Evolutionary conservation across 2,888 invertebrate species (phyloP).

Genomic region (Galerucella nymphaeae): DNA sequence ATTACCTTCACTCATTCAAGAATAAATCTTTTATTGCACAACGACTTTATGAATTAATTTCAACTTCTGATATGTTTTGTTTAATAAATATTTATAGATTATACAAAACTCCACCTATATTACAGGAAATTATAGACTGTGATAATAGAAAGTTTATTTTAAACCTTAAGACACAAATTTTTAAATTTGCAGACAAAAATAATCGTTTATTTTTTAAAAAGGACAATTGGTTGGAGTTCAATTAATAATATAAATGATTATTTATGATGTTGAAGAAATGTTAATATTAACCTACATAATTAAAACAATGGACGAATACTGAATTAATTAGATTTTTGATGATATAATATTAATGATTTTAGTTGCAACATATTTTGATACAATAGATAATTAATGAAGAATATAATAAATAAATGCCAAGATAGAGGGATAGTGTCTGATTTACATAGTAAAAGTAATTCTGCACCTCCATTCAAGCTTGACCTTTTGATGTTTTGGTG

Average conservation of each 20-base stretch:
- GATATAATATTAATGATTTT: too few relatives aligned
- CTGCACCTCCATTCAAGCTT: too few relatives aligned
- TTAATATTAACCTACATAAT: too few relatives aligned
- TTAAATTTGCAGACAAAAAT: background rate
- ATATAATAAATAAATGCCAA: too few relatives aligned
- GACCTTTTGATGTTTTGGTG: too few relatives aligned
- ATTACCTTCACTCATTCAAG: background rate
- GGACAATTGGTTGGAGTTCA: background rate
- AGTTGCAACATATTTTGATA: too few relatives aligned
- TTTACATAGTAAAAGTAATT: too few relatives aligned
- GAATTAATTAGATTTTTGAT: background rate
- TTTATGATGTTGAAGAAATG: background rate
- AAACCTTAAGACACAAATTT: background rate
- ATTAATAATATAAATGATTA: background rate
- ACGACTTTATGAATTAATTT: conserved; percentile 1
- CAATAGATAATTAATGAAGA: too few relatives aligned
- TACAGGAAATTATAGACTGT: background rate
- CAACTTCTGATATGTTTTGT: background rate
- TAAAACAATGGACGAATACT: background rate
- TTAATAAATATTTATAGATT: background rate
- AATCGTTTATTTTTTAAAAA: background rate
- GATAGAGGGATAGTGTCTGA: too few relatives aligned
- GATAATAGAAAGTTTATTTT: background rate
- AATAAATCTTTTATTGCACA: conserved; percentile 1
- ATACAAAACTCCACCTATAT: background rate